Evolutionary conservation across 2,797 vertebrate species (phyloP).

Genomic region (Arvicola amphibius): DNA sequence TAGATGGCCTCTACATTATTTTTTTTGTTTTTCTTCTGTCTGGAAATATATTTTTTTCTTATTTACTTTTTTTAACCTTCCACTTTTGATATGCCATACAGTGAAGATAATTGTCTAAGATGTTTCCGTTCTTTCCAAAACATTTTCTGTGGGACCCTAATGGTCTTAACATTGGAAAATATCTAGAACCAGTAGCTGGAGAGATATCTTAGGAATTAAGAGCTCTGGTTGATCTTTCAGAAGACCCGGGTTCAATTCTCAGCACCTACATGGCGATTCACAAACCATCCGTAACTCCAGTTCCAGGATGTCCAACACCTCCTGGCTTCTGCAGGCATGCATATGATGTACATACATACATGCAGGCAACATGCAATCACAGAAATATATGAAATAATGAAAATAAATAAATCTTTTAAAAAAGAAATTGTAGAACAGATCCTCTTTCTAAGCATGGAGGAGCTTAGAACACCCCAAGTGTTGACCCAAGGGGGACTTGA

Average conservation of each 20-base stretch:
- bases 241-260: neutral
- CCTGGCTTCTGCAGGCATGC: neutral
- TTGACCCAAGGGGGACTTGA: neutral
- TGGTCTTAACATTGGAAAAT: neutral
- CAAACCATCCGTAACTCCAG: neutral
- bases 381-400: neutral
- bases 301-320: neutral
- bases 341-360: neutral
- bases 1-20: conserved; percentile 36
- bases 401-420: neutral
- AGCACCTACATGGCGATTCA: neutral
- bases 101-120: conserved; percentile 39
- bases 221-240: neutral
- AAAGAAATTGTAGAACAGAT: neutral
- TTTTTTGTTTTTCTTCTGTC: conserved; percentile 47
- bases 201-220: neutral
- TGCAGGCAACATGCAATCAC: neutral
- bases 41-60: conserved; percentile 6
- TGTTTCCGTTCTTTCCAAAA: conserved; percentile 27
- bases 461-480: neutral
- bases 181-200: neutral
- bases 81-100: neutral
- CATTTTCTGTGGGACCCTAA: conserved; percentile 7
- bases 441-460: neutral
- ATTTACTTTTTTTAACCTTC: neutral